Evolutionary conservation across 2,888 invertebrate species (phyloP).

Genomic region (Venustoraphidia nigricollis): DNA sequence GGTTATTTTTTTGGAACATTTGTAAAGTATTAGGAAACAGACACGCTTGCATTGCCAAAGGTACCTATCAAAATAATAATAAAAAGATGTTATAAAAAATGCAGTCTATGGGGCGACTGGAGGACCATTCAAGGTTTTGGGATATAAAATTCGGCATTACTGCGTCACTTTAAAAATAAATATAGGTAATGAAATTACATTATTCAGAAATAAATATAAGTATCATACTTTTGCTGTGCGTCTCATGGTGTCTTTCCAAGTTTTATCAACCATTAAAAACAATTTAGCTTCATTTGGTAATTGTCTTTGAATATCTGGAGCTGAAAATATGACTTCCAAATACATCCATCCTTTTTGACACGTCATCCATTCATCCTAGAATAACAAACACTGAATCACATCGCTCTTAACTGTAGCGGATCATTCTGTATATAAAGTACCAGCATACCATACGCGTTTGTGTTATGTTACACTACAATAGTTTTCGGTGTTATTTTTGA

Average conservation of each 20-base stretch:
- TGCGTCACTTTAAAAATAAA: too few species aligned
- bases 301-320: conserved; percentile 87
- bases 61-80: conserved; percentile 31
- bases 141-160: too few species aligned
- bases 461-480: too few species aligned
- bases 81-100: neutral
- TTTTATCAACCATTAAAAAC: conserved; percentile 74
- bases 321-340: conserved; percentile 85
- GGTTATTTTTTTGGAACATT: conserved; percentile 54
- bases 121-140: too few species aligned
- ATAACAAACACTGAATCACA: conserved; percentile 6
- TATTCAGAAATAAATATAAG: neutral
- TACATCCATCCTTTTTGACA: conserved; percentile 93
- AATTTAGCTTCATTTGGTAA: conserved; percentile 79
- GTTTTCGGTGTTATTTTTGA: neutral
- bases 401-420: too few species aligned
- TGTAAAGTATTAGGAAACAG: conserved; percentile 56
- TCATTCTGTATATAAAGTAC: too few species aligned
- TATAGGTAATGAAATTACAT: neutral
- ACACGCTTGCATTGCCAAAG: conserved; percentile 67
- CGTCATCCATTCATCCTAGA: conserved; percentile 72
- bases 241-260: conserved; percentile 80
- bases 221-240: conserved; percentile 51
- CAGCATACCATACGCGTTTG: too few species aligned
- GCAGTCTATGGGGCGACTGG: too few species aligned